phyloP scores from a whole-genome alignment of 2,888 invertebrate genomes.

The Aphodius sticticus region DNA sequence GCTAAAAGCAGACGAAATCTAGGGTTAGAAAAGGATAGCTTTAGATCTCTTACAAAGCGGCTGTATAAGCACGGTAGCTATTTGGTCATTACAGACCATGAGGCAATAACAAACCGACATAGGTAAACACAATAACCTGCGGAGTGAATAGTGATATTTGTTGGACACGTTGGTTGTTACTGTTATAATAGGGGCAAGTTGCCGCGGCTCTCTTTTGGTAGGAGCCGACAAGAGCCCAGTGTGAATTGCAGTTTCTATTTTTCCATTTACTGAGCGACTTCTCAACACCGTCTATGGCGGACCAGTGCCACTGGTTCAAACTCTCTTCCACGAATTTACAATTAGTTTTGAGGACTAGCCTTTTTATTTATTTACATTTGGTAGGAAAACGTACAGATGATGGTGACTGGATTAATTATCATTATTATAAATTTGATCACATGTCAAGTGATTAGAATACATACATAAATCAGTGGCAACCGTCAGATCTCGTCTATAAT shows the following conservation, averaged over 20 bases:
- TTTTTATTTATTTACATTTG: not conserved
- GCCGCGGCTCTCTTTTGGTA: conserved; percentile 30
- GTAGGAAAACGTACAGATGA: not conserved
- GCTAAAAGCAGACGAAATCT: not conserved
- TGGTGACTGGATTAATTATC: not conserved
- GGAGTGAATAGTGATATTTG: conserved; percentile 51
- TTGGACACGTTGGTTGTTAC: conserved; percentile 47
- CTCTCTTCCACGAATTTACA: conserved; percentile 30
- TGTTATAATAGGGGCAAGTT: conserved; percentile 35
- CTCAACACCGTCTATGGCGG: conserved; percentile 4
- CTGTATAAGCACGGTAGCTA: conserved; percentile 43
- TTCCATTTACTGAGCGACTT: conserved; percentile 16
- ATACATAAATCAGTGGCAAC: conserved; percentile 6
- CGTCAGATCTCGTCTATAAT: too few relatives aligned
- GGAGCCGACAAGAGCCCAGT: conserved; percentile 23
- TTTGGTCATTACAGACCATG: conserved; percentile 52
- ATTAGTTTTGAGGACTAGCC: conserved; percentile 26
- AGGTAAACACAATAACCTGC: conserved; percentile 51
- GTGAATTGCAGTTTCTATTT: conserved; percentile 30
- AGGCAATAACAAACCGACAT: conserved; percentile 52
- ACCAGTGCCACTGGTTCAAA: conserved; percentile 28
- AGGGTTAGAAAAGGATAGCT: not conserved
- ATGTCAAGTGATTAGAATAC: not conserved
- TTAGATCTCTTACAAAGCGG: conserved; percentile 4
- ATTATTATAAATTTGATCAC: not conserved